Evolutionary conservation across 2,113 vertebrate species (phyloP), one percentile per base, ranked within the genome.

Genomic region (Sarotherodon lohbergeri): DNA sequence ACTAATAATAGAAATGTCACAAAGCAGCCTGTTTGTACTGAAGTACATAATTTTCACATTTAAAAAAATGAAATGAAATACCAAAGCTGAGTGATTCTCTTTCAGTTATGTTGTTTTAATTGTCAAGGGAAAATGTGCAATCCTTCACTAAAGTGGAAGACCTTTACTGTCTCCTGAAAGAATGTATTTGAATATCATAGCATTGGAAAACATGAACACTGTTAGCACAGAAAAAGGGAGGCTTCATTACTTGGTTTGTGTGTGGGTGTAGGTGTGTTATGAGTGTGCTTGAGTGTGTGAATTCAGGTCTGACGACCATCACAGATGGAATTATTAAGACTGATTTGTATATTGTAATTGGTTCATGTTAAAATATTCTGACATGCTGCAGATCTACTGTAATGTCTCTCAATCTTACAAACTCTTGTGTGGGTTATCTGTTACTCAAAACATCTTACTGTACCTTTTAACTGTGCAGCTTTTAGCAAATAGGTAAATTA

Each of bases 121-220:
- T 95, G 95, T 97, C 94, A 94, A 92, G 97, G 97, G 97, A 95
- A 97, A 97, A 97, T 96, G 98, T 99, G 98, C 98, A 98, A 98
- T 99, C 96, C 96, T 97, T 97, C 95, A 97, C 95, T 94, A 87
- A 96, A 90, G 88, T 94, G 95, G 95, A 96, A 96, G 93, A 94
- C 73, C 76, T 92, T 93, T 89, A 95, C 95, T 96, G 91, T 95
- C 92, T 94, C 81, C 93, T 78, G 34, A 92, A 94, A 91, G 92
- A 96, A 95, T 95, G 94, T 96, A 96, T 95, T 91, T 83, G 52
- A 93, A 86, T 89, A 95, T 82, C 63, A 89, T 66, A 83, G 86
- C 83, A 93, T 93, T 92, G 54, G 90, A 92, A 94, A 88, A 90
- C 90, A 92, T 90, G 73, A 91, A 92, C 61, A 92, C 89, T 88